phyloP scores from a whole-genome alignment of 2,888 invertebrate genomes.

The Folsomia candida region DNA sequence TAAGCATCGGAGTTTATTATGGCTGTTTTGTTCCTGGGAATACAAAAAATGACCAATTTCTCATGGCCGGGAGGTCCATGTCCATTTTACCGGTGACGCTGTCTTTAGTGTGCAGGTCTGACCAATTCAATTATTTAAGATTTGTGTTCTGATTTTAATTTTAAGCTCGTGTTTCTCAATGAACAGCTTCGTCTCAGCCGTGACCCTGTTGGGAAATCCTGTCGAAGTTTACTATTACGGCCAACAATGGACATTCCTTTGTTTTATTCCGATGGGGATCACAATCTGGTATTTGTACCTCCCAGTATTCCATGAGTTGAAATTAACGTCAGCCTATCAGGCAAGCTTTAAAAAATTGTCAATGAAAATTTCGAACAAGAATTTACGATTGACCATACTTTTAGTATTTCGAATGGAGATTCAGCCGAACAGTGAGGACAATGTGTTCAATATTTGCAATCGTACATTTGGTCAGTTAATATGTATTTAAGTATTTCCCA shows the following conservation, averaged over 20 bases:
- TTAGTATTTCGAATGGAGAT: slow-evolving; percentile 41
- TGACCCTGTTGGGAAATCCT: slow-evolving; percentile 35
- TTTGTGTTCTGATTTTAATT: too few relatives aligned
- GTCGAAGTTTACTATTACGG: slow-evolving; percentile 43
- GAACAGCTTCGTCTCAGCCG: slow-evolving; percentile 39
- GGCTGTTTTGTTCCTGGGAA: slow-evolving; percentile 74
- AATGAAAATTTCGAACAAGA: too few relatives aligned
- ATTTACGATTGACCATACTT: slow-evolving; percentile 10
- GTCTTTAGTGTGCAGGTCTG: slow-evolving; percentile 83
- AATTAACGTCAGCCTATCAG: slow-evolving; percentile 43
- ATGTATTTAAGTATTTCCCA: not conserved
- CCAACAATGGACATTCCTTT: slow-evolving; percentile 26
- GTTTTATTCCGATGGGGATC: slow-evolving; percentile 40
- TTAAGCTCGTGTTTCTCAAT: too few relatives aligned
- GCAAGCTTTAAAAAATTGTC: too few relatives aligned
- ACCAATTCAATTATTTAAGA: too few relatives aligned
- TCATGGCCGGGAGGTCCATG: slow-evolving; percentile 79
- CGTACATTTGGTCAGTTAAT: slow-evolving; percentile 33
- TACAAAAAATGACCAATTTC: slow-evolving; percentile 71
- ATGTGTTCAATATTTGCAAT: slow-evolving; percentile 32
- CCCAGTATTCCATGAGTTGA: slow-evolving; percentile 29
- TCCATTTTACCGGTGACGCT: slow-evolving; percentile 83
- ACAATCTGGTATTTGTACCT: slow-evolving; percentile 35
- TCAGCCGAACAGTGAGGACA: slow-evolving; percentile 24
- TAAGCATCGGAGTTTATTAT: slow-evolving; percentile 80